Evolutionary conservation across 2,113 vertebrate species (phyloP), one percentile per base, ranked within the genome.

Genomic region (Nansenia antarctica): DNA sequence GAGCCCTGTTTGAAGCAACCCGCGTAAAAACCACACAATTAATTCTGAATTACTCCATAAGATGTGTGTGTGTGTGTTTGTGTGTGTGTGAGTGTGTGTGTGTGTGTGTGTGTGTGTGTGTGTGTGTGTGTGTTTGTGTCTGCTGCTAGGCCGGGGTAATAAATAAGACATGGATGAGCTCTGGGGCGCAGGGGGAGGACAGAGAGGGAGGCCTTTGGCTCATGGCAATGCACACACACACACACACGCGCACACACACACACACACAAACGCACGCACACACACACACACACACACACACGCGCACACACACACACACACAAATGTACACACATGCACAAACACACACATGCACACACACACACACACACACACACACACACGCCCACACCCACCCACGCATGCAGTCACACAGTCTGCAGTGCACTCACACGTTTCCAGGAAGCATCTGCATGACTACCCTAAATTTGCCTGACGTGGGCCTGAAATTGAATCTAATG

Each of bases 401-500:
- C 20, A 45, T 70, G 58, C 65, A 55, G 35, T 37, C 39, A 52
- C 34, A 55, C 39, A 58, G 77, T 30, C 53, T 49, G 52, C 47
- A 34, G 32, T 22, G 29, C 45, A 55, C 54, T n/a, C n/a, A 7
- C 29, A 18, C 37, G 63, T 30, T 57, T 82, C 77, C 78, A 82
- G 70, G 73, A 79, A 77, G 73, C 61, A 34, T 82, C 76, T 67
- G 73, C 79, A 78, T 49, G 80, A 47, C 76, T 87, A 88, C 70
- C 78, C 84, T 88, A 82, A 82, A 86, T 86, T 72, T 67, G 59
- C 67, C 69, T 74, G 83, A 86, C 63, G 27, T 72, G 35, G 57
- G 76, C 55, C 69, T 82, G 81, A 86, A 88, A 88, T 78, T 73
- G 68, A 78, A 85, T 85, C 85, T 85, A 78, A 82, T 82, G 76